phyloP scores from a whole-genome alignment of 1,140 invertebrate species.

The Choristoneura fumiferana region DNA sequence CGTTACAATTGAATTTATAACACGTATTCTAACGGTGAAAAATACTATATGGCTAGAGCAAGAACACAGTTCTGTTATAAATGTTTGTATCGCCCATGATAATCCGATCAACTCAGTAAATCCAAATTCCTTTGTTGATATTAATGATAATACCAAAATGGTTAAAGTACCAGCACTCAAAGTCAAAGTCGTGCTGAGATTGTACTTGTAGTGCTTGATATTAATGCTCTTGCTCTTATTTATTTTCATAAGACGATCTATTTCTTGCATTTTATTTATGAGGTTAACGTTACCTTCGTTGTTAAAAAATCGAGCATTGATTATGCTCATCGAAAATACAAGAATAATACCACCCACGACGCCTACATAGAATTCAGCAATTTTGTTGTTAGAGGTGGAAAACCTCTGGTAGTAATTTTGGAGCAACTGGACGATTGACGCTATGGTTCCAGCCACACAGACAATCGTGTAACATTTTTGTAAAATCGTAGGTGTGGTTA shows the following conservation, averaged over 20 bases:
- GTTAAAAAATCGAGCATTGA: background rate
- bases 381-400: background rate
- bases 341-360: background rate
- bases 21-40: slow-evolving; percentile 41
- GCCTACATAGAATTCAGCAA: background rate
- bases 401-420: background rate
- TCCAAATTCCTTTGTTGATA: background rate
- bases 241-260: slow-evolving; percentile 10
- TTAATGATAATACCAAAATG: background rate
- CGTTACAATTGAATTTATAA: slow-evolving; percentile 46
- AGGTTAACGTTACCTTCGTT: slow-evolving; percentile 4
- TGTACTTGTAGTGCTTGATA: background rate
- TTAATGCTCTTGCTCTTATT: background rate
- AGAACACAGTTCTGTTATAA: slow-evolving; percentile 36
- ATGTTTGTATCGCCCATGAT: slow-evolving; percentile 25
- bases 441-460: background rate
- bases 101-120: slow-evolving; percentile 18
- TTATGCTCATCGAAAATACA: background rate
- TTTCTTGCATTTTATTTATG: slow-evolving; percentile 13
- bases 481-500: background rate
- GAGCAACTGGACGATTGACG: background rate
- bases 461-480: slow-evolving; percentile 5
- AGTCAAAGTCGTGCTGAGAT: background rate
- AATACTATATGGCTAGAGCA: slow-evolving; percentile 44
- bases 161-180: background rate